These are phyloP conservation scores for Leptopilina drosophilae DNA, from an alignment of 2,888 invertebrate species.

Conservation along the genomic window DNA sequence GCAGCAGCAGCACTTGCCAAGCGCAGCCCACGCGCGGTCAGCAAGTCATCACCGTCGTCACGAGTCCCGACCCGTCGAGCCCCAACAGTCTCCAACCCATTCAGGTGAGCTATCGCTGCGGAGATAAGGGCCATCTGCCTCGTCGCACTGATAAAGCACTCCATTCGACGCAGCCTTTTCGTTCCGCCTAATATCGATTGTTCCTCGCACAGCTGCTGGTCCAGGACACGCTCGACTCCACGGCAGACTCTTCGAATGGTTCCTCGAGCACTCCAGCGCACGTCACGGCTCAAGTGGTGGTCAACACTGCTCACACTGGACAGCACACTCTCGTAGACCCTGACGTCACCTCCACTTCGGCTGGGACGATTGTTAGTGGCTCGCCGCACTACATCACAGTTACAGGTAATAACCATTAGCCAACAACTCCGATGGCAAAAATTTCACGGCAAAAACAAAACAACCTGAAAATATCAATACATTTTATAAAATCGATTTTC, in stretches of 20 bases:
- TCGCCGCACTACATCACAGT: constrained; percentile 85
- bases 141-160: constrained; percentile 40
- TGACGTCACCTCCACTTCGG: constrained; percentile 78
- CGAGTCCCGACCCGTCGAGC: constrained; percentile 73
- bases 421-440: too few relatives aligned
- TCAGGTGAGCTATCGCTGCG: constrained; percentile 63
- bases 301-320: constrained; percentile 76
- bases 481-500: too few relatives aligned
- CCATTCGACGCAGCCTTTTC: too few relatives aligned
- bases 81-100: constrained; percentile 75
- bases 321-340: constrained; percentile 78
- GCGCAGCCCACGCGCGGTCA: constrained; percentile 72
- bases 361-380: constrained; percentile 75
- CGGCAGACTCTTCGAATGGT: constrained; percentile 81
- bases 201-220: constrained; percentile 68
- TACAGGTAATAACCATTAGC: constrained; percentile 82
- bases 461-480: too few relatives aligned
- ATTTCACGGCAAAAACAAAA: too few relatives aligned
- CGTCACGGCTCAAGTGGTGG: constrained; percentile 77
- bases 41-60: constrained; percentile 75
- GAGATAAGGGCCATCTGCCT: constrained; percentile 47
- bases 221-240: constrained; percentile 78
- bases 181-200: too few relatives aligned
- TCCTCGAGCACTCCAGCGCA: constrained; percentile 78
- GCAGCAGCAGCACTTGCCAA: constrained; percentile 69